These are phyloP conservation scores for Drosophila biarmipes DNA, from an alignment of 1,140 invertebrate species.

Conservation along the genomic window DNA sequence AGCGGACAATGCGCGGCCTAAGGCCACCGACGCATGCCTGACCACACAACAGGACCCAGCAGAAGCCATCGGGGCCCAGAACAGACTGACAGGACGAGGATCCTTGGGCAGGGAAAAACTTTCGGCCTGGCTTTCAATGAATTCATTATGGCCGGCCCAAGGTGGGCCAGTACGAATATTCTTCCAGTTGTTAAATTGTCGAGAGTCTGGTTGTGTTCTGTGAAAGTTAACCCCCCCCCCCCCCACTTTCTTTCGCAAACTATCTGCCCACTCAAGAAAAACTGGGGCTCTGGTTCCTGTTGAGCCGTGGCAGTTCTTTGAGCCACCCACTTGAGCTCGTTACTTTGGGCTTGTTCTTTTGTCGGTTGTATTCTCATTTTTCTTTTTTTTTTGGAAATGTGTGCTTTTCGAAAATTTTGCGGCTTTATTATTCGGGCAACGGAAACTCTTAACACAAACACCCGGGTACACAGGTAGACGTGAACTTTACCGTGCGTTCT, in stretches of 20 bases:
- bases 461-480: constrained; percentile 25
- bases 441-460: constrained; percentile 75
- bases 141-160: constrained; percentile 67
- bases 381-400: constrained; percentile 59
- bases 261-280: constrained; percentile 55
- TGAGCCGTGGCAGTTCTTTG: constrained; percentile 24
- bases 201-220: constrained; percentile 13
- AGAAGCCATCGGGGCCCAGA: no score
- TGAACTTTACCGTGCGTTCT: constrained; percentile 70
- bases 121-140: constrained; percentile 64
- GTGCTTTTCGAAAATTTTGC: constrained; percentile 62
- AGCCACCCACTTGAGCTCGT: constrained; percentile 59
- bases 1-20: constrained; percentile 46
- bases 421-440: constrained; percentile 61
- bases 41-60: constrained; percentile 30
- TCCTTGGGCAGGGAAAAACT: constrained; percentile 45
- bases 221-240: background rate
- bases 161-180: constrained; percentile 58
- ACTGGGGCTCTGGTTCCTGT: constrained; percentile 56
- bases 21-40: constrained; percentile 56
- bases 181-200: constrained; percentile 72
- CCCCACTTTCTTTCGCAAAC: constrained; percentile 32
- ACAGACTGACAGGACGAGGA: constrained; percentile 38
- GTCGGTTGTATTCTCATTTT: no score
- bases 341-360: constrained; percentile 71